Base-by-base conservation (phyloP, 2,797 vertebrate genomes). In the Coendou prehensilis region DNA sequence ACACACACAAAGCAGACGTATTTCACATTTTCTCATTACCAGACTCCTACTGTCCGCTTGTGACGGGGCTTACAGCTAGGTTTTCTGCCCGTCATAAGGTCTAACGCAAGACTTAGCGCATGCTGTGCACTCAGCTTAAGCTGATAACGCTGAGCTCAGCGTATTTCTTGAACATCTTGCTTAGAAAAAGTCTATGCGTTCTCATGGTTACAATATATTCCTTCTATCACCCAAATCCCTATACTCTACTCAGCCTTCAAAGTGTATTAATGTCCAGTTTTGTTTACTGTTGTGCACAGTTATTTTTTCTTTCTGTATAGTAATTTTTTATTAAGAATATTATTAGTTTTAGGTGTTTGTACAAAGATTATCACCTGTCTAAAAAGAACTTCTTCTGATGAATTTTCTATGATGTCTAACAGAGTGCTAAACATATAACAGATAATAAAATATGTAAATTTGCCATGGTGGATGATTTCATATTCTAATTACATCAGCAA, bases 321-420 rank as follows among this genome's bases (percentile, higher is more conserved):
- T n/a, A 67, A 52, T 71, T 87, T 93, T 56, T 11, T 28, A 81
- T 33, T 92, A 80, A 79, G 9, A 90, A 75, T 56, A 86, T n/a
- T 73, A 15, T 67, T 47, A 82, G 0, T 2, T 54, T 82, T 45
- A 64, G 30, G 13, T 93, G 2, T 71, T 94, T 93, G 28, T 73
- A n/a, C 5, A 64, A 41, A n/a, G 26, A 64, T 82, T 86, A 94
- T 50, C 50, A 47, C 4, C 26, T 71, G 80, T n/a, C 18, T 59
- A 47, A 83, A 93, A 15, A 71, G 8, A 88, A 3, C 28, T 47
- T 73, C 13, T 95, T 23, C 33, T 80, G 26, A 73, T 20, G 1
- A 14, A 59, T 79, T 85, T 1, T 50, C 8, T 45, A 15, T 83
- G 96, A 78, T 56, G 37, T 79, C 23, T 67, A 71, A 9, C 22